These are phyloP conservation scores for Salticus scenicus DNA, from an alignment of 2,888 invertebrate species.

Conservation along the genomic window DNA sequence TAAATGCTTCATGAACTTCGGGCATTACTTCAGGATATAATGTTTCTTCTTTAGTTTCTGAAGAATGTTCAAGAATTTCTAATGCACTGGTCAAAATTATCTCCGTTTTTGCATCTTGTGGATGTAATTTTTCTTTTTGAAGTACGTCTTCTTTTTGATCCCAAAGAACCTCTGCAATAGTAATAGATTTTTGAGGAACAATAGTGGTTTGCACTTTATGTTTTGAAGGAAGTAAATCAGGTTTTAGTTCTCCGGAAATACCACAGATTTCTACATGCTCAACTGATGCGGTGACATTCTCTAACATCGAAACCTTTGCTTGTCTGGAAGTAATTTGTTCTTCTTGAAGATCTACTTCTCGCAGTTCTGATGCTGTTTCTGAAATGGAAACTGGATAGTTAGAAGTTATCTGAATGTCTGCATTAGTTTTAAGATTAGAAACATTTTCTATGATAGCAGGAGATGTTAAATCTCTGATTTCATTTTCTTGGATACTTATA, in stretches of 20 bases:
- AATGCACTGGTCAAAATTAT: conserved; percentile 65
- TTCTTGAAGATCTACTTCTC: conserved; percentile 61
- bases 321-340: conserved; percentile 57
- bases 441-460: conserved; percentile 26
- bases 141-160: conserved; percentile 66
- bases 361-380: conserved; percentile 71
- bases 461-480: conserved; percentile 50
- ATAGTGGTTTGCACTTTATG: conserved; percentile 59
- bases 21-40: conserved; percentile 62
- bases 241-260: conserved; percentile 60
- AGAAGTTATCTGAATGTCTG: conserved; percentile 58
- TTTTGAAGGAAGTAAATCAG: conserved; percentile 54
- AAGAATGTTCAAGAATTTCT: conserved; percentile 58
- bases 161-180: conserved; percentile 61
- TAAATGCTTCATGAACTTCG: conserved; percentile 43
- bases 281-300: conserved; percentile 62
- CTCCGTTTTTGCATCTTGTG: conserved; percentile 56
- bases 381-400: conserved; percentile 71
- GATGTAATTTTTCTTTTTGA: conserved; percentile 34
- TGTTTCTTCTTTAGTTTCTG: conserved; percentile 64
- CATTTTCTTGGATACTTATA: conserved; percentile 65
- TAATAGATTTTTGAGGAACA: conserved; percentile 60
- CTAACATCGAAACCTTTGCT: conserved; percentile 63
- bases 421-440: conserved; percentile 34
- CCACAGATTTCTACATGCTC: conserved; percentile 66